Percentiles rank a stretch among this genome's conserved stretches.
Evolutionary conservation across 2,888 invertebrate species (phyloP).

Genomic region (Drosophila trichaetosa): DNA sequence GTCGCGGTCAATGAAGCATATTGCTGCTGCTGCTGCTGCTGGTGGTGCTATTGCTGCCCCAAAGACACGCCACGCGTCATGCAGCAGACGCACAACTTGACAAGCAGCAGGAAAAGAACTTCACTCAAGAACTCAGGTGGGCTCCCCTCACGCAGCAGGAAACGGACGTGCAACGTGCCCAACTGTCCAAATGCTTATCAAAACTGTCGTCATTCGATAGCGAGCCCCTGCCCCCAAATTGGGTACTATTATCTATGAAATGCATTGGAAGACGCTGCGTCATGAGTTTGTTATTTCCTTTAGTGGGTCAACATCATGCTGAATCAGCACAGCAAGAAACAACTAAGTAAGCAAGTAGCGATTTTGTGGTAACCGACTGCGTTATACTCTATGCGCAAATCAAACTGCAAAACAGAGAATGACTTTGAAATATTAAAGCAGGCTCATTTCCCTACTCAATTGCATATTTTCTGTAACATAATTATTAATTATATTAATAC

Average conservation of each 20-base stretch:
- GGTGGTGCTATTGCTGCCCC: conserved; percentile 6
- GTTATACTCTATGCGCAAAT: background rate
- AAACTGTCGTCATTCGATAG: conserved; percentile 1
- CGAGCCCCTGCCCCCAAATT: background rate
- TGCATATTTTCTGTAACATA: too few relatives aligned
- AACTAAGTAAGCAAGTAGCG: background rate
- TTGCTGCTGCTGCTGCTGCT: conserved; percentile 15
- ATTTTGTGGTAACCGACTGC: background rate
- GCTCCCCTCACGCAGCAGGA: conserved; percentile 23
- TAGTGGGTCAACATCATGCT: conserved; percentile 41
- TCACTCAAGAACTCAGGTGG: conserved; percentile 14
- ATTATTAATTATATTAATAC: background rate
- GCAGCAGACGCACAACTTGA: conserved; percentile 3
- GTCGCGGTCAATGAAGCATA: conserved; percentile 61
- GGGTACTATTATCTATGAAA: conserved; percentile 11
- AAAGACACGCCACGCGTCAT: conserved; percentile 40
- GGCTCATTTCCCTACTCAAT: background rate
- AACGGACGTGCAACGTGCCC: conserved; percentile 25
- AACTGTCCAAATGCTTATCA: conserved; percentile 48
- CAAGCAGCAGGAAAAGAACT: conserved; percentile 7
- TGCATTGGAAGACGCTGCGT: conserved; percentile 36
- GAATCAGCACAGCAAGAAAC: conserved; percentile 26
- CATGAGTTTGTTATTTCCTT: conserved; percentile 59
- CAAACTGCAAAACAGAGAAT: background rate
- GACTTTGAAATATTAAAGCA: background rate